Conservation (phyloP, 2,113 vertebrate species). For the Catharus bicknelli region DNA sequence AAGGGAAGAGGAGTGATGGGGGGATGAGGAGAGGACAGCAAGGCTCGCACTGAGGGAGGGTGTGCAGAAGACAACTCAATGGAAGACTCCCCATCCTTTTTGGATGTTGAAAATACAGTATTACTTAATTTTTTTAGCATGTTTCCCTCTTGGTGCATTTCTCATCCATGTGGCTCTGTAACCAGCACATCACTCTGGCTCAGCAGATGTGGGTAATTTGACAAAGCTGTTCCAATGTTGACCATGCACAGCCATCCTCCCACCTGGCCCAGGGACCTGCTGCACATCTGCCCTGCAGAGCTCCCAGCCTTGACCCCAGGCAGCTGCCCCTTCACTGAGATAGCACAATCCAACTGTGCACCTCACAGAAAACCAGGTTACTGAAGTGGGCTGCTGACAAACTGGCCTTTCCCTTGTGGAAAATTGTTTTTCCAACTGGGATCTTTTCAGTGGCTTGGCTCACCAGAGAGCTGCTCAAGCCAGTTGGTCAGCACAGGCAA, state of each 20-base stretch:
- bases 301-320: neutral
- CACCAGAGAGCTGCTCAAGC: fast-evolving
- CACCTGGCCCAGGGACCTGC: too few relatives aligned
- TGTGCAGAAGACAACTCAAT: neutral
- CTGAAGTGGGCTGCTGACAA: neutral
- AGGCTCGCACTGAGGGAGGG: fast-evolving
- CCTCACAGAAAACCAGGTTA: fast-evolving
- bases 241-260: neutral
- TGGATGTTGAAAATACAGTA: neutral
- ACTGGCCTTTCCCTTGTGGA: fast-evolving
- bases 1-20: neutral
- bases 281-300: neutral
- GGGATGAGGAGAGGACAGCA: neutral
- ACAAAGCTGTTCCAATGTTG: neutral
- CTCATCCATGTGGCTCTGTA: neutral
- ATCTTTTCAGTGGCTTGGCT: neutral
- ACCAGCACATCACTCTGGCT: fast-evolving
- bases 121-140: neutral
- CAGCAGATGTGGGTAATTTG: neutral
- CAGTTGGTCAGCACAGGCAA: neutral
- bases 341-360: fast-evolving
- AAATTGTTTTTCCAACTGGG: neutral
- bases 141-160: neutral
- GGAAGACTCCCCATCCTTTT: neutral
- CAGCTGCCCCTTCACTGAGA: neutral